A percentile compares a stretch with the other conserved stretches of the same genome.
Evolutionary conservation across 2,113 vertebrate genomes (phyloP).

Genomic region (Catagonus wagneri): DNA sequence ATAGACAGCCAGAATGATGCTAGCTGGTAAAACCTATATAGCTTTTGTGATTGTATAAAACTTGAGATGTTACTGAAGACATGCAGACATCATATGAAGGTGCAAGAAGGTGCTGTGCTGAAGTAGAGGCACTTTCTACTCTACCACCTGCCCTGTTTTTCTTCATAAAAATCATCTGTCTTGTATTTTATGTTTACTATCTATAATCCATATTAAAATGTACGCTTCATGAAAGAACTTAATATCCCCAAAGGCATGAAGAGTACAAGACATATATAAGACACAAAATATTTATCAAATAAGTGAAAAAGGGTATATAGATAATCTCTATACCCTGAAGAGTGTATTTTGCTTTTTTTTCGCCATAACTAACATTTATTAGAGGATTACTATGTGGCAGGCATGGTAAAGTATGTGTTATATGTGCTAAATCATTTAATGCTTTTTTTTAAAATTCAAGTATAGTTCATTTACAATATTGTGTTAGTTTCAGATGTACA

Average conservation of each 20-base stretch:
- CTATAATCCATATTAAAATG: not conserved
- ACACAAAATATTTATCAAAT: slow-evolving; percentile 2
- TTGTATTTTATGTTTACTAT: not conserved
- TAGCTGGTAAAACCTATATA: not conserved
- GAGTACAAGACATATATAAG: not conserved
- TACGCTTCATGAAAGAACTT: not conserved
- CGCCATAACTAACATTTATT: not conserved
- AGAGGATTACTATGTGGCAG: not conserved
- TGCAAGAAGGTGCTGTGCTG: not conserved
- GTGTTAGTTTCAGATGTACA: not conserved
- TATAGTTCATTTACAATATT: not conserved
- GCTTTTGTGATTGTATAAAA: not conserved
- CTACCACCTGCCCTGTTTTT: not conserved
- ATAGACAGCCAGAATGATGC: not conserved
- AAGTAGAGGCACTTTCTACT: not conserved
- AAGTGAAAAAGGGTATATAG: not conserved
- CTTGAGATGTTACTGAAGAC: not conserved
- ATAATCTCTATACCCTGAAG: not conserved
- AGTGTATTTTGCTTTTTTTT: not conserved
- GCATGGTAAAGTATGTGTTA: not conserved
- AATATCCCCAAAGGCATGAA: not conserved
- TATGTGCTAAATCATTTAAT: not conserved
- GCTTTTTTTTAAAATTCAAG: not conserved
- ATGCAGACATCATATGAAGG: not conserved
- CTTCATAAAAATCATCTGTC: not conserved